A percentile compares a stretch with the other conserved stretches of the same genome.
phyloP scores from a whole-genome alignment of 2,888 invertebrate genomes.

The Glyphotaelius pellucidus region DNA sequence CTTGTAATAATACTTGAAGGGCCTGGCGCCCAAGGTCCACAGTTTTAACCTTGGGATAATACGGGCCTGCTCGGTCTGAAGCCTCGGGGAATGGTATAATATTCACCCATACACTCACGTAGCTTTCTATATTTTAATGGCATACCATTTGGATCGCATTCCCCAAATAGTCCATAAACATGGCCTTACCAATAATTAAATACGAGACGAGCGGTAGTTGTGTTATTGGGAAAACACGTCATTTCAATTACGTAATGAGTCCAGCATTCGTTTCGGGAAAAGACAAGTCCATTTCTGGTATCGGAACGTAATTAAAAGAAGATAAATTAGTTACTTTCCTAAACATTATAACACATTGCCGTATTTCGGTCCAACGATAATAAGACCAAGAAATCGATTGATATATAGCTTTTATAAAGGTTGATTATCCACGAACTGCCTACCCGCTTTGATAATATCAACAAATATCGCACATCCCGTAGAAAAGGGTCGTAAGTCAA shows the following conservation, averaged over 20 bases:
- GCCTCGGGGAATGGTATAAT: neutral
- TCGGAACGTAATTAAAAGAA: neutral
- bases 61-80: neutral
- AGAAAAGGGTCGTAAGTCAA: too few relatives aligned
- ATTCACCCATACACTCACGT: neutral
- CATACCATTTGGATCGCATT: conserved; percentile 24
- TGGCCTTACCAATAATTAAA: conserved; percentile 13
- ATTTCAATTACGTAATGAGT: conserved; percentile 23
- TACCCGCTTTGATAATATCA: neutral
- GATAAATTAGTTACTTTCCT: neutral
- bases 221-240: neutral
- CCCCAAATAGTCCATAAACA: neutral
- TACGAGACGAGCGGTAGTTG: neutral
- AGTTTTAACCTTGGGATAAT: neutral
- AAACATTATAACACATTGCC: neutral
- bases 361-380: neutral
- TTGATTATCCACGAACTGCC: neutral
- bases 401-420: neutral
- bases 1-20: neutral
- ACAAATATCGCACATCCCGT: too few relatives aligned
- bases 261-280: neutral
- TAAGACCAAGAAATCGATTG: neutral
- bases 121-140: conserved; percentile 6
- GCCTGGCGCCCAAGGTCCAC: neutral
- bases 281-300: neutral